Base-by-base conservation (phyloP, 1,140 invertebrate genomes). In the Euura saliciscinereae region DNA sequence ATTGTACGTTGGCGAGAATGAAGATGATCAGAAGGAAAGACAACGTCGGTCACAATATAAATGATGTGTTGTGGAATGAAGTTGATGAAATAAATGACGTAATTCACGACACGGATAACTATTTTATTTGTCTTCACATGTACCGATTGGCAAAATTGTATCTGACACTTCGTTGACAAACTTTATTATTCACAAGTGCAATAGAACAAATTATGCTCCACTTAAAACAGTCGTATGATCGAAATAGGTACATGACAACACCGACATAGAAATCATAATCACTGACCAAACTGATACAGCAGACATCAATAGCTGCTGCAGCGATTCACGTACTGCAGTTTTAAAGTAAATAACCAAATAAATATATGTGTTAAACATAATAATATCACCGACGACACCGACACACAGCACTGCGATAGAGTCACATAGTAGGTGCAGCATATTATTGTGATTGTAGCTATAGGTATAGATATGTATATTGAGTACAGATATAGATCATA, bases 201-300 rank as follows among this genome's bases (percentile, higher is more conserved):
- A 28, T 28, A 28, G 28, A 28, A 28, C 28, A 28, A 28, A 28
- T 28, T 28, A 28, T 28, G 28, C 28, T 28, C 28, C 28, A 28
- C 0, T 28, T 28, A 28, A 28, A 28, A 28, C 28, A 28, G 28
- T 28, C 28, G 28, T 28, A 59, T 59, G 13, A 11, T 59, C 6
- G 8, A 59, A n/a, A 11, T 51, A 51, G 46, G 51, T 59, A 59
- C 51, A 59, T 59, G 51, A 59, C 51, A 59, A 59, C 51, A 59
- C 51, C 51, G 51, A 59, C 51, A 59, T 6, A 59, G 13, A 28
- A 28, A 28, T 28, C 28, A 28, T 28, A 59, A 59, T 59, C 51
- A 59, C 51, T n/a, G 51, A 59, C 3, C 13, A 59, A 6, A 8
- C 13, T 3, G 10, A 59, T 59, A 59, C 6, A 59, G 28, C 13